Conservation (phyloP, 1,140 invertebrate genomes). For the Hylaeus volcanicus region DNA sequence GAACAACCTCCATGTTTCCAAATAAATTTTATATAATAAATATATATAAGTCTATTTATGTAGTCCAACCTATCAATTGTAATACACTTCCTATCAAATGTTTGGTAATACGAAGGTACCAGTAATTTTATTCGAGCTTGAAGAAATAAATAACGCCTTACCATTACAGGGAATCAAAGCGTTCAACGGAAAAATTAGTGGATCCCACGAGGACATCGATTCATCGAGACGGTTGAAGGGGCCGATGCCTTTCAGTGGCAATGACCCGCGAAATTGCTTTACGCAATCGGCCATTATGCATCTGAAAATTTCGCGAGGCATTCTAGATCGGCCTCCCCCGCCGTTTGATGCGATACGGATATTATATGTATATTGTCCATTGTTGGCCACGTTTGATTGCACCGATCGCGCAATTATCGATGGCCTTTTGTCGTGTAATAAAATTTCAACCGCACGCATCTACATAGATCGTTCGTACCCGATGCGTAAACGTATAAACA, state of each 20-base stretch:
- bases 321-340: conserved; percentile 41
- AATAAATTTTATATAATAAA: too few relatives aligned
- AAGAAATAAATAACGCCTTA: conserved; percentile 39
- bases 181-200: conserved; percentile 56
- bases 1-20: too few relatives aligned
- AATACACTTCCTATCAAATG: background rate
- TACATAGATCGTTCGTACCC: background rate
- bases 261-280: conserved; percentile 72
- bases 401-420: conserved; percentile 61
- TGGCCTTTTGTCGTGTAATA: conserved; percentile 47
- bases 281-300: conserved; percentile 68
- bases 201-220: conserved; percentile 49
- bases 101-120: background rate
- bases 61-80: too few relatives aligned
- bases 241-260: conserved; percentile 58
- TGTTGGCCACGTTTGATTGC: conserved; percentile 57
- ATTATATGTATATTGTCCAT: conserved; percentile 60
- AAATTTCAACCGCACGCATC: conserved; percentile 47
- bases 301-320: conserved; percentile 63
- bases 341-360: conserved; percentile 65
- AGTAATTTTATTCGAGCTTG: background rate
- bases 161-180: conserved; percentile 45
- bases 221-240: conserved; percentile 22
- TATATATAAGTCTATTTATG: too few relatives aligned
- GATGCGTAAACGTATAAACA: conserved; percentile 7